phyloP scores from a whole-genome alignment of 1,140 invertebrate genomes.

The Phortica variegata region DNA sequence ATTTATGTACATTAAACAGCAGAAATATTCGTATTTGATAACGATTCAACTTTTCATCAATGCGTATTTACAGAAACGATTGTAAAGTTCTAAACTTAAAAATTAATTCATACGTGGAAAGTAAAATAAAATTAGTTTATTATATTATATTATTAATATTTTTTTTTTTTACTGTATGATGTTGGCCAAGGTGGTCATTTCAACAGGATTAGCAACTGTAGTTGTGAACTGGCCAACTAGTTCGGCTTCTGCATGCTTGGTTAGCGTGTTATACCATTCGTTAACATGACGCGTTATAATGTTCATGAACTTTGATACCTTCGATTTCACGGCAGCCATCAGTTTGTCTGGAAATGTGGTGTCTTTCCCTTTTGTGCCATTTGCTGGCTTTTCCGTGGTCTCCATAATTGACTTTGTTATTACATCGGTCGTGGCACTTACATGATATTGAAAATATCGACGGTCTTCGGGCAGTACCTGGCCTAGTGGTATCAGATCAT shows the following conservation, averaged over 20 bases:
- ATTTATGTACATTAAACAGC: too few species aligned
- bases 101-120: too few species aligned
- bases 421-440: background rate
- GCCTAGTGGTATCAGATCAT: conserved; percentile 32
- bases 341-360: conserved; percentile 24
- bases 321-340: conserved; percentile 36
- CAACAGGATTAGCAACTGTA: too few species aligned
- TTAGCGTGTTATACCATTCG: conserved; percentile 47
- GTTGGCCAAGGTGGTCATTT: too few species aligned
- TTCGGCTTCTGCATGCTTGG: conserved; percentile 33
- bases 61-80: too few species aligned
- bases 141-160: too few species aligned
- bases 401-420: background rate
- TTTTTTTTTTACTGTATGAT: too few species aligned
- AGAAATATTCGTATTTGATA: too few species aligned
- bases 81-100: too few species aligned
- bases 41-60: too few species aligned
- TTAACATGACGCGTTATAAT: conserved; percentile 43
- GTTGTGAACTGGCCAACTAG: too few species aligned
- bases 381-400: conserved; percentile 10
- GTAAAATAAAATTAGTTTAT: too few species aligned
- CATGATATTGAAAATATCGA: conserved; percentile 28
- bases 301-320: conserved; percentile 37
- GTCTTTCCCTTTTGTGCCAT: background rate
- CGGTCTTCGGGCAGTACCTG: conserved; percentile 13